Percentiles rank a stretch among this genome's conserved stretches.
Conservation (phyloP, 2,797 vertebrate genomes). For the Rhabdophis nuchalis region DNA sequence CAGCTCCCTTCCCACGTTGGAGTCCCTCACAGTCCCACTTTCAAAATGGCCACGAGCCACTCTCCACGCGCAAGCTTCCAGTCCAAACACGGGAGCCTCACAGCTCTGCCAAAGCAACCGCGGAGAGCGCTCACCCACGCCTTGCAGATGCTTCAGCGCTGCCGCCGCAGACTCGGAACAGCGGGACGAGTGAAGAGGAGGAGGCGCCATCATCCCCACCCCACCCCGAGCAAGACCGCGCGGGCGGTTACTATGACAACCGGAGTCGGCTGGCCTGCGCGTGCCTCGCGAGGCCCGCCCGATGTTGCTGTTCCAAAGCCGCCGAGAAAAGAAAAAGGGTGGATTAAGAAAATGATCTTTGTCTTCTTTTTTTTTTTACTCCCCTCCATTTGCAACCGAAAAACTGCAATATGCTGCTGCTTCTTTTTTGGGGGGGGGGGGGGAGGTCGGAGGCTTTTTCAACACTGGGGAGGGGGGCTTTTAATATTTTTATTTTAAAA, state of each 20-base stretch:
- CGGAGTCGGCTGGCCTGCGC: rapidly evolving
- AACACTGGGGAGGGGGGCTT: not conserved
- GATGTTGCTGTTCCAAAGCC: not conserved
- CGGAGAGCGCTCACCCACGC: conserved; percentile 51
- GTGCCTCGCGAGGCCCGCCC: not conserved
- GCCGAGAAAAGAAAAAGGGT: not conserved
- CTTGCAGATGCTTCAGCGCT: conserved; percentile 46
- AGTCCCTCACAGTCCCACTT: not conserved
- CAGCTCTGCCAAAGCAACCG: not conserved
- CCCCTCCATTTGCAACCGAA: not conserved
- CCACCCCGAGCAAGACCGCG: not conserved
- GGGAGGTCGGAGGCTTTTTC: not conserved
- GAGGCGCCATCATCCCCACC: not conserved
- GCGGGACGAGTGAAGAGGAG: not conserved
- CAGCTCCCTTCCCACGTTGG: not conserved
- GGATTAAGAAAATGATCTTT: not conserved
- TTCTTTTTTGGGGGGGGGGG: not conserved
- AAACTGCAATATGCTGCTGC: not conserved
- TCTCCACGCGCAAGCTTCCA: not conserved
- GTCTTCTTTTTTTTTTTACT: too few species aligned
- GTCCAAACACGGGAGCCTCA: not conserved
- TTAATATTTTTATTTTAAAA: not conserved
- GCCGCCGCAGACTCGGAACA: not conserved
- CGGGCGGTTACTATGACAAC: not conserved
- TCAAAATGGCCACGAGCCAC: not conserved